Evolutionary conservation across 2,113 vertebrate genomes (phyloP), one percentile per base, ranked within the genome.

Genomic region (Psittacula cyanocephala): DNA sequence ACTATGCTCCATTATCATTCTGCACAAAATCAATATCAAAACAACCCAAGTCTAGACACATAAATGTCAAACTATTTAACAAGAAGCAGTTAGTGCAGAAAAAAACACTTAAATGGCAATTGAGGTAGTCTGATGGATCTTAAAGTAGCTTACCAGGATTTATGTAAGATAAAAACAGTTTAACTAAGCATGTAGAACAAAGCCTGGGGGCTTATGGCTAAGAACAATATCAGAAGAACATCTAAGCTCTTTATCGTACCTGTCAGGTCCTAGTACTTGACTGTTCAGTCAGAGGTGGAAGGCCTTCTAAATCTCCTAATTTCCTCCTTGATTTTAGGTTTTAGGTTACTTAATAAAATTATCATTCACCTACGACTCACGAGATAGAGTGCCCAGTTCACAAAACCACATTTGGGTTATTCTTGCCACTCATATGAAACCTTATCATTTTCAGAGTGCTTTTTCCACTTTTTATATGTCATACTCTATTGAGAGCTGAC

Each of bases 71-170:
- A 97, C 95, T 97, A 96, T 98, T 98, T 98, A 98, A 98, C 97
- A 96, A 97, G 98, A 96, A 97, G 97, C 98, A 97, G 97, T 96
- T 96, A 97, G 97, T 93, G 95, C 96, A 96, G 96, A 96, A 97
- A 98, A 98, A 98, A 98, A 98, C 98, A 98, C 98, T 99, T 98
- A 98, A 98, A 98, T 97, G 97, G 95, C 97, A 97, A 98, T 97
- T 97, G 97, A 98, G 97, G 98, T 97, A 98, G 98, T 96, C 98
- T 98, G 98, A 97, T 95, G 98, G 98, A 97, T 98, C 98, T 98
- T 97, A 98, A 98, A 98, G 98, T 97, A 97, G 98, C 98, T 98
- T 97, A 97, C 94, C 84, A 97, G 98, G 96, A 97, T 98, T 98
- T 98, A 98, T 98, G 98, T 97, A 95, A 97, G 98, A 98, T 97